Conservation (phyloP, 2,797 vertebrate genomes). For the Acanthiza pusilla region DNA sequence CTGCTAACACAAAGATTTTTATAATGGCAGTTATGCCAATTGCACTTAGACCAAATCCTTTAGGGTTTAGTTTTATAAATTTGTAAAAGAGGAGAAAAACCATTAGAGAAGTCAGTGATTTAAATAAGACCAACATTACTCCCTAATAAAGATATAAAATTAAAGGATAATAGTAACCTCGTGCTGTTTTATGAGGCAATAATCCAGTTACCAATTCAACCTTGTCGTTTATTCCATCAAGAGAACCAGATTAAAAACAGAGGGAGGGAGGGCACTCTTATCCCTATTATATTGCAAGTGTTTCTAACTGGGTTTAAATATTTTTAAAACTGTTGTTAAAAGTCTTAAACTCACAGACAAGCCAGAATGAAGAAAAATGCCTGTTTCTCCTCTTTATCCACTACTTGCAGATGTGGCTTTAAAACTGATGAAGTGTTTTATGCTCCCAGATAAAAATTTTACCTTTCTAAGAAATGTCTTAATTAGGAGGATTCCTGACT, state of each 20-base stretch:
- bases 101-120: slow-evolving; percentile 61
- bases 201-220: slow-evolving; percentile 64
- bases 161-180: slow-evolving; percentile 72
- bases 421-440: slow-evolving; percentile 72
- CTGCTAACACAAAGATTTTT: slow-evolving; percentile 49
- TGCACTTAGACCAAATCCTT: slow-evolving; percentile 62
- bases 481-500: slow-evolving; percentile 55
- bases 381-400: slow-evolving; percentile 52
- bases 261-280: slow-evolving; percentile 14
- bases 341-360: slow-evolving; percentile 46
- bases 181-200: slow-evolving; percentile 72
- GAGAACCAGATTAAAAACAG: slow-evolving; percentile 64
- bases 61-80: slow-evolving; percentile 67
- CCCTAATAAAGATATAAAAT: slow-evolving; percentile 74
- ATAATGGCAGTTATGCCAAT: slow-evolving; percentile 55
- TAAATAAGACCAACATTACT: slow-evolving; percentile 63
- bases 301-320: slow-evolving; percentile 50
- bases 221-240: slow-evolving; percentile 45
- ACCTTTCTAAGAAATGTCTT: slow-evolving; percentile 55
- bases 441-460: slow-evolving; percentile 54
- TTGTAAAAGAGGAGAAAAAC: slow-evolving; percentile 61
- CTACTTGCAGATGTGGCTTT: slow-evolving; percentile 58
- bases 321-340: slow-evolving; percentile 56
- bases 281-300: slow-evolving; percentile 29
- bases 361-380: slow-evolving; percentile 33